Percentiles rank a stretch among this genome's conserved stretches.
These are phyloP conservation scores for Pogonus chalceus DNA, from an alignment of 1,140 invertebrate species.

Conservation along the genomic window DNA sequence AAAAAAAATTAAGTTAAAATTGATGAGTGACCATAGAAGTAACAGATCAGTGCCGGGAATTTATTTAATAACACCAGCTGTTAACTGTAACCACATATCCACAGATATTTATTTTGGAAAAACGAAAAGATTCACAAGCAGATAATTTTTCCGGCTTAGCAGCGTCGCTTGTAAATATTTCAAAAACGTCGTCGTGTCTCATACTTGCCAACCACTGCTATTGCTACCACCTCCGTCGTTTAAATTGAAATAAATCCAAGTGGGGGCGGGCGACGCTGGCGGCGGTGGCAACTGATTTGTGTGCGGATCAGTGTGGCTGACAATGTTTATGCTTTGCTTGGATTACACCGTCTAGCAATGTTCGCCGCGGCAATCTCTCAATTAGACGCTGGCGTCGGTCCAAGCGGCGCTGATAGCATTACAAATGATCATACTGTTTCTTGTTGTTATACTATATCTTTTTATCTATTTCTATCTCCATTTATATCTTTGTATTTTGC, in stretches of 20 bases:
- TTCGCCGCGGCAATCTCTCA: constrained; percentile 1
- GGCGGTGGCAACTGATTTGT: background rate
- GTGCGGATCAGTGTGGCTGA: background rate
- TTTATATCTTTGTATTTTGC: no score
- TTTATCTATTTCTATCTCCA: no score
- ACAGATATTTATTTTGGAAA: background rate
- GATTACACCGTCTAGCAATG: constrained; percentile 3
- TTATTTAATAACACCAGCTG: no score
- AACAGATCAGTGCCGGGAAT: no score
- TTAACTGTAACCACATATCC: no score
- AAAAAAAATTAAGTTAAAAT: no score
- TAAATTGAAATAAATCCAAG: constrained; percentile 3
- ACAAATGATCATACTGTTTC: background rate
- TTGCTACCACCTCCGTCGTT: background rate
- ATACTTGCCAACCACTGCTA: background rate
- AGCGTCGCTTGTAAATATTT: background rate
- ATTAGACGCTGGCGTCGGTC: constrained; percentile 2
- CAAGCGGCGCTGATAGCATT: constrained; percentile 2
- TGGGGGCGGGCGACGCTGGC: no score
- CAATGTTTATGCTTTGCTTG: constrained; percentile 4
- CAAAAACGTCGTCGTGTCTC: background rate
- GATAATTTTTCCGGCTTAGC: constrained; percentile 3
- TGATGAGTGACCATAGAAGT: no score
- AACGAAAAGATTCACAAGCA: constrained; percentile 4
- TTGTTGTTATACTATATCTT: no score